Evolutionary conservation across 2,888 invertebrate species (phyloP), one percentile per base, ranked within the genome.

Genomic region (Odontocolon sp.): DNA sequence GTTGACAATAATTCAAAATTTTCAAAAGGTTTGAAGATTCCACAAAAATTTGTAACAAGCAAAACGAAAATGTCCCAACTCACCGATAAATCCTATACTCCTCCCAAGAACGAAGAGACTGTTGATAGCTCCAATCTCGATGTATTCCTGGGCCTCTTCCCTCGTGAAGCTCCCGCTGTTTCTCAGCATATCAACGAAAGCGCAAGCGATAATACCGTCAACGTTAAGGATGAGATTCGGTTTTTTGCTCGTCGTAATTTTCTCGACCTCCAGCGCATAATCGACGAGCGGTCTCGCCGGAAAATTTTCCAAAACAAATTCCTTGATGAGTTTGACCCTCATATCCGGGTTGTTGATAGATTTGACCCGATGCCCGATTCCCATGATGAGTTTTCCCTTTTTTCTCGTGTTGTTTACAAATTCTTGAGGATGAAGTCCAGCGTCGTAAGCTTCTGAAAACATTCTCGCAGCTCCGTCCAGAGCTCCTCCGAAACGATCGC

Each of bases 191-290:
- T 99, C 99, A 21, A 99, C 99, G 92, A 99, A 99, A 11, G 98
- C 95, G 42, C 98, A 97, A 0, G 98, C 99, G 84, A 99, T 99
- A 80, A 99, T 96, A 69, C 99, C 99, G 91, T 99, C 99, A 16
- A 99, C 99, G 91, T 99, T 99, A 77, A 99, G 93, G 89, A 99
- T 99, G 70, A 99, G 93, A 92, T 99, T 99, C n/a, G 99, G 99
- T 92, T 99, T 99, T 94, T 99, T 99, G 85, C 98, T 96, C 1
- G 98, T 99, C 16, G 99, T 99, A 87, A 99, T 98, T 88, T 99
- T 98, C 88, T 99, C 99, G 33, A 99, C 99, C 92, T 99, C 98
- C 8, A 99, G 92, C 0, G 99, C 99, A 91, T 98, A 99, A 78
- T 96, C 94, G 8, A 99, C 93, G n/a, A 99, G 93, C 0, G 99